These are phyloP conservation scores for Ceyx margarethae DNA, from an alignment of 2,113 vertebrate species.

Conservation along the genomic window DNA sequence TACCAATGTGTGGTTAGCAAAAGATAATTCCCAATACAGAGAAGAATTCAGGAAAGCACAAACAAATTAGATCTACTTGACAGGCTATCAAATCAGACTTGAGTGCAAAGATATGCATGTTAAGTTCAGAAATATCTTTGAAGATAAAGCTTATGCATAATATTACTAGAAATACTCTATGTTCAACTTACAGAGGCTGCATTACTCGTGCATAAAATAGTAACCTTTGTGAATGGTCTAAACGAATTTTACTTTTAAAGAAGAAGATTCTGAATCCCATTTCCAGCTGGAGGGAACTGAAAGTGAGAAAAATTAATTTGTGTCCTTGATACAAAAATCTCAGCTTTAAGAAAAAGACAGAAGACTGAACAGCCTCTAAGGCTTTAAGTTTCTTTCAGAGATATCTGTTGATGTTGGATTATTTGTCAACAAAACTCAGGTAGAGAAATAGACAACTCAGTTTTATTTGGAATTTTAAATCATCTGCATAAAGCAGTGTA, in stretches of 20 bases:
- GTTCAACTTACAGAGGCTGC: neutral
- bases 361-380: neutral
- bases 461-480: neutral
- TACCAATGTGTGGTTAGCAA: neutral
- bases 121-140: constrained; percentile 46
- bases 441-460: neutral
- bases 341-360: neutral
- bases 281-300: neutral
- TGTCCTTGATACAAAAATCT: neutral
- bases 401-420: neutral
- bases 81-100: constrained; percentile 21
- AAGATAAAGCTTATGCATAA: constrained; percentile 19
- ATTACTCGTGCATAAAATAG: constrained; percentile 32
- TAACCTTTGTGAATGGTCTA: neutral
- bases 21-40: neutral
- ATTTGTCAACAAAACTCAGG: neutral
- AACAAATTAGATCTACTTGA: constrained; percentile 2
- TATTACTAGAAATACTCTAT: neutral
- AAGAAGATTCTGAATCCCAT: neutral
- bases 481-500: neutral
- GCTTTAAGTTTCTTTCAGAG: neutral
- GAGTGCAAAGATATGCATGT: neutral
- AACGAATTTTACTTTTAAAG: neutral
- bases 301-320: neutral
- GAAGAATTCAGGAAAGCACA: neutral